These are phyloP conservation scores for Morus bassanus DNA, from an alignment of 2,797 vertebrate species.

Conservation along the genomic window DNA sequence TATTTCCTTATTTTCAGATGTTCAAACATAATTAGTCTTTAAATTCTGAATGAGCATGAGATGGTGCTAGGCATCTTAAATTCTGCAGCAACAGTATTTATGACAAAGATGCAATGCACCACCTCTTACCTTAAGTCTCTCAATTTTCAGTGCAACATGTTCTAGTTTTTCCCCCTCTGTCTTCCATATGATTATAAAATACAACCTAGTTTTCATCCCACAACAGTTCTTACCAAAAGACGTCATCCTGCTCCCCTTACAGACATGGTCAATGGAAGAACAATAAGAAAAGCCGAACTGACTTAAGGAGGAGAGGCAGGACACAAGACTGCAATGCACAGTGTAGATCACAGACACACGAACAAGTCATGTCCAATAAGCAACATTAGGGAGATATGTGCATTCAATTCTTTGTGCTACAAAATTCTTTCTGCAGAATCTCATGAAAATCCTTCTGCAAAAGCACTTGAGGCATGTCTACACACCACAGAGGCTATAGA, in stretches of 20 bases:
- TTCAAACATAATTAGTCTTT: neutral
- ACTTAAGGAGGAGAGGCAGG: neutral
- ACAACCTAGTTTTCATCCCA: neutral
- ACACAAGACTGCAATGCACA: neutral
- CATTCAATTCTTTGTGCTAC: neutral
- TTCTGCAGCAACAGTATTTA: neutral
- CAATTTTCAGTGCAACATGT: neutral
- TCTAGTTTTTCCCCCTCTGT: neutral
- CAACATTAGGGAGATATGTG: neutral
- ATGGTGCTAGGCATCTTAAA: neutral
- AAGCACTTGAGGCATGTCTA: neutral
- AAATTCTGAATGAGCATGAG: neutral
- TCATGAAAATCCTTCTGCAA: neutral
- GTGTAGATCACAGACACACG: fast-evolving
- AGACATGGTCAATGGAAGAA: neutral
- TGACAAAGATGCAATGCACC: neutral
- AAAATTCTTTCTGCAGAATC: neutral
- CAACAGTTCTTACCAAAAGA: neutral
- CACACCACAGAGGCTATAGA: neutral
- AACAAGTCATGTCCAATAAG: neutral
- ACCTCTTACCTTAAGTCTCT: neutral
- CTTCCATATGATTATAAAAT: neutral
- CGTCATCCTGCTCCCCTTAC: neutral
- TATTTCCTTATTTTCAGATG: neutral
- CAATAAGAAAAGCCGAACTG: neutral